These are phyloP conservation scores for Prinia subflava DNA, from an alignment of 2,113 vertebrate genomes.

Conservation along the genomic window DNA sequence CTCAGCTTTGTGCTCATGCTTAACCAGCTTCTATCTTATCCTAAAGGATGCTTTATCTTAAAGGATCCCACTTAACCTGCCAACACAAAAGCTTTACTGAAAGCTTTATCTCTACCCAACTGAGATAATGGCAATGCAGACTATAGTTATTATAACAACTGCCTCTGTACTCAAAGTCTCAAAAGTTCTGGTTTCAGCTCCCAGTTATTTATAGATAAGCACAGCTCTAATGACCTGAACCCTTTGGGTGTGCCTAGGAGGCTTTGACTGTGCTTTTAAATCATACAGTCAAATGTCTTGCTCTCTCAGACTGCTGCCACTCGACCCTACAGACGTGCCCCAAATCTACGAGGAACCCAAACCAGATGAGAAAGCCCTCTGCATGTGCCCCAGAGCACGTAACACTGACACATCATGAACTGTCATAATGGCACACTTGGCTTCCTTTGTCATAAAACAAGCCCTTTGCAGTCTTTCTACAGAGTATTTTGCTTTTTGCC, in stretches of 20 bases:
- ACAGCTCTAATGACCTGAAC: neutral
- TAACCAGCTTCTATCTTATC: neutral
- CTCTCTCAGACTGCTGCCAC: neutral
- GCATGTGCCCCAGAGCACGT: accelerated
- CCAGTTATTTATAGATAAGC: neutral
- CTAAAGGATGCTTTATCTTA: neutral
- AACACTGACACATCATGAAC: neutral
- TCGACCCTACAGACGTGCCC: neutral
- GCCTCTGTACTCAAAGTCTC: neutral
- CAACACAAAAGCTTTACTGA: neutral
- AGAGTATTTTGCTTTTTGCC: neutral
- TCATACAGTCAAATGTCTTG: neutral
- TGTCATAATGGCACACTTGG: neutral
- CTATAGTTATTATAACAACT: neutral
- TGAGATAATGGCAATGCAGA: neutral
- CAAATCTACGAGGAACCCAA: neutral
- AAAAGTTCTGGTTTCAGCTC: neutral
- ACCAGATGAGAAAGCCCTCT: neutral
- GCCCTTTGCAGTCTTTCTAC: neutral
- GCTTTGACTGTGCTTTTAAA: neutral
- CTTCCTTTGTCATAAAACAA: neutral
- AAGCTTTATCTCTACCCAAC: too few relatives aligned
- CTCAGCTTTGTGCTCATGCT: neutral
- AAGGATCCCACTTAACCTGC: neutral
- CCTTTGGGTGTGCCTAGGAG: neutral